Conservation (phyloP, 2,888 invertebrate species). For the Papilio protenor region DNA sequence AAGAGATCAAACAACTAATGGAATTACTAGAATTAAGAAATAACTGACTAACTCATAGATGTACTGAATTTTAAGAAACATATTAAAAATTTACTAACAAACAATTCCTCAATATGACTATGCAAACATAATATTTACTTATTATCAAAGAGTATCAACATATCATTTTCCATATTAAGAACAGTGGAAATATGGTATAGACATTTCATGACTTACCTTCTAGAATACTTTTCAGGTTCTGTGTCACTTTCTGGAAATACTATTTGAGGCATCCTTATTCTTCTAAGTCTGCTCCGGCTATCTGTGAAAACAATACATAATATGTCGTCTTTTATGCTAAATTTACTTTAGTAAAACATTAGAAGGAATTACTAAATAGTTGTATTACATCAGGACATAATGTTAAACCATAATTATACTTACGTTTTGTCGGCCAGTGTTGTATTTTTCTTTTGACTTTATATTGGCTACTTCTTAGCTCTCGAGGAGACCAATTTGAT, state of each 20-base stretch:
- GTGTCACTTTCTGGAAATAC: conserved; percentile 81
- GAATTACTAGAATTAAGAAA: too few species aligned
- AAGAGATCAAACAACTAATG: too few species aligned
- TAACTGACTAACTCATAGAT: too few species aligned
- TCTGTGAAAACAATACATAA: conserved; percentile 55
- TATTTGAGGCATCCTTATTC: conserved; percentile 80
- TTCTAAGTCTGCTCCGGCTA: conserved; percentile 70
- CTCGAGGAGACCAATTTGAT: conserved; percentile 75
- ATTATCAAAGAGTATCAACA: too few species aligned
- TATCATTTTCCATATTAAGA: too few species aligned
- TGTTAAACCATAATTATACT: conserved; percentile 51
- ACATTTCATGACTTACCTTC: conserved; percentile 61
- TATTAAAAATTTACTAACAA: too few species aligned
- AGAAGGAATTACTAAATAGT: neutral
- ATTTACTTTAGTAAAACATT: neutral
- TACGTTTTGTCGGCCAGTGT: conserved; percentile 80
- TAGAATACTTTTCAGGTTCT: conserved; percentile 81
- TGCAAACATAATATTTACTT: too few species aligned
- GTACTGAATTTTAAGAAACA: too few species aligned
- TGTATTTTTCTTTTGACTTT: conserved; percentile 81
- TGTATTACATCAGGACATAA: neutral
- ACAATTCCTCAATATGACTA: too few species aligned
- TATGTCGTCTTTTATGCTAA: too few species aligned
- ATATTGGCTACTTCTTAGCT: conserved; percentile 78
- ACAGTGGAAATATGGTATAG: neutral